A percentile compares a stretch with the other conserved stretches of the same genome.
phyloP scores from a whole-genome alignment of 2,888 invertebrate species.

The Dynastes grantii region DNA sequence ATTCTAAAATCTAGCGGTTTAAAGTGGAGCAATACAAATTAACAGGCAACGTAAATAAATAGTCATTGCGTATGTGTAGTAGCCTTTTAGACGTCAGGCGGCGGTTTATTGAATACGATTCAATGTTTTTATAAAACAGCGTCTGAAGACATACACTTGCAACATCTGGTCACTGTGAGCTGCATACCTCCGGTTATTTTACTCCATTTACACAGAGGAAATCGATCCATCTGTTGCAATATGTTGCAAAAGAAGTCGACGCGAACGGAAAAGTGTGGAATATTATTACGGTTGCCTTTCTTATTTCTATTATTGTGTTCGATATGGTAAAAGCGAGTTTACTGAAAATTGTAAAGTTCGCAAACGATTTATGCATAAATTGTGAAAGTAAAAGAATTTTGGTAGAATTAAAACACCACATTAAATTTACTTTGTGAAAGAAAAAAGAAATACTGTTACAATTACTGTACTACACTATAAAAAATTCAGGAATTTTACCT shows the following conservation, averaged over 20 bases:
- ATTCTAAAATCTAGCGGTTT: slow-evolving; percentile 3
- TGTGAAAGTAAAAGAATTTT: not conserved
- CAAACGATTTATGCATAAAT: not conserved
- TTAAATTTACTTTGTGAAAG: too few relatives aligned
- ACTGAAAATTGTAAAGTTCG: not conserved
- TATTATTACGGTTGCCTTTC: not conserved
- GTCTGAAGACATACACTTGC: slow-evolving; percentile 9
- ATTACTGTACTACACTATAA: too few relatives aligned
- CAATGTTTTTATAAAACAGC: not conserved
- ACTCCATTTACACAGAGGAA: slow-evolving; percentile 9
- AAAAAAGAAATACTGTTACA: too few relatives aligned
- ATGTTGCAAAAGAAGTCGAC: not conserved
- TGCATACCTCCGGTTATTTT: slow-evolving; percentile 4
- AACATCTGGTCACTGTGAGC: slow-evolving; percentile 19
- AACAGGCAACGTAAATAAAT: slow-evolving; percentile 16
- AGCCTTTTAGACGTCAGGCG: not conserved
- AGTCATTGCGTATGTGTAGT: not conserved
- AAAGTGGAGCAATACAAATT: slow-evolving; percentile 10
- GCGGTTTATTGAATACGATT: not conserved
- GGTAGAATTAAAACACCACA: too few relatives aligned
- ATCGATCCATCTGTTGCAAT: slow-evolving; percentile 19
- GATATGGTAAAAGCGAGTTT: slow-evolving; percentile 14
- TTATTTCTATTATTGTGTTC: slow-evolving; percentile 10
- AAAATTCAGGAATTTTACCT: too few relatives aligned
- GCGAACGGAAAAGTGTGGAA: not conserved